These are phyloP conservation scores for Eupeodes latifasciatus DNA, from an alignment of 2,888 invertebrate genomes.

Conservation along the genomic window DNA sequence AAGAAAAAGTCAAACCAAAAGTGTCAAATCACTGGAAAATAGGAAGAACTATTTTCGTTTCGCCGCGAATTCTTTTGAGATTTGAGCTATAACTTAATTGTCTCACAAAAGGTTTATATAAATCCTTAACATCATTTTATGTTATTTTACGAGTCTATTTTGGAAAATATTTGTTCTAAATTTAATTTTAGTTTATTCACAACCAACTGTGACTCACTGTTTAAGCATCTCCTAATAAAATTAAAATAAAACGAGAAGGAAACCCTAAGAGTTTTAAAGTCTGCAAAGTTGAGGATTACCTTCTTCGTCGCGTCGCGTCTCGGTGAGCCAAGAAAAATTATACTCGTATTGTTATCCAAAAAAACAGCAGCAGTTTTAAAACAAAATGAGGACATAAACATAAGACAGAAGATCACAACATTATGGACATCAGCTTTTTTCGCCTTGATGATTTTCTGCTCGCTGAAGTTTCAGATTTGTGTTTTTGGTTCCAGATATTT, in stretches of 20 bases:
- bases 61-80: no score
- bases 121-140: no score
- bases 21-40: no score
- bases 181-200: no score
- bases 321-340: background rate
- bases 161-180: no score
- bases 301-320: background rate
- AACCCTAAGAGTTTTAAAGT: conserved; percentile 49
- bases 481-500: conserved; percentile 32
- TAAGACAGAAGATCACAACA: conserved; percentile 27
- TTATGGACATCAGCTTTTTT: conserved; percentile 43
- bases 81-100: no score
- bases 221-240: background rate
- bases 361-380: conserved; percentile 4
- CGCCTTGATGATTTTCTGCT: background rate
- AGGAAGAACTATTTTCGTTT: no score
- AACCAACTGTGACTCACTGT: conserved; percentile 33
- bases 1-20: no score
- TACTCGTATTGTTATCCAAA: conserved; percentile 7
- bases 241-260: background rate
- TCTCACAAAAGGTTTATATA: no score
- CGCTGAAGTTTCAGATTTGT: background rate
- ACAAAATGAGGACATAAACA: conserved; percentile 20
- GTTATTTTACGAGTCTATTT: no score
- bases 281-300: conserved; percentile 58